Percentiles rank a stretch among this genome's conserved stretches.
These are phyloP conservation scores for Trigoniulus corallinus DNA, from an alignment of 1,140 invertebrate species.

Conservation along the genomic window DNA sequence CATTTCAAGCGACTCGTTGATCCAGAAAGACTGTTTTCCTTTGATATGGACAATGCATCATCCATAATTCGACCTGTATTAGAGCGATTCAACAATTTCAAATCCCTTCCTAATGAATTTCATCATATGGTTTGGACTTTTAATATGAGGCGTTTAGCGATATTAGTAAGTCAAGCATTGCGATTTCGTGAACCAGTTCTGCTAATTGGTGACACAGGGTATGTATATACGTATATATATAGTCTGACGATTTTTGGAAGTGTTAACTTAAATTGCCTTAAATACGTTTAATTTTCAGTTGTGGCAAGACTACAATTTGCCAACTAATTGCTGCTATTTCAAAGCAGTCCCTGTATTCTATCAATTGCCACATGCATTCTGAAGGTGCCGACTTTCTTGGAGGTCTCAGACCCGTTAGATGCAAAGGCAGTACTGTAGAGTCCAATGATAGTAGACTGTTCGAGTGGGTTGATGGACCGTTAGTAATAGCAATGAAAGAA, in stretches of 20 bases:
- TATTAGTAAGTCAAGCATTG: conserved; percentile 73
- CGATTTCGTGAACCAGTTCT: conserved; percentile 87
- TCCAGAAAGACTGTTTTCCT: conserved; percentile 55
- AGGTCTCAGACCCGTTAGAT: conserved; percentile 72
- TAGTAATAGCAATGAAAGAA: conserved; percentile 75
- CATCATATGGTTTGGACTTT: conserved; percentile 84
- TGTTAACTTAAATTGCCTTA: neutral
- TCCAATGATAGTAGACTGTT: conserved; percentile 45
- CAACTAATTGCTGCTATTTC: conserved; percentile 62
- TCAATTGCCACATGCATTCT: conserved; percentile 98
- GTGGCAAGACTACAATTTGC: conserved; percentile 95
- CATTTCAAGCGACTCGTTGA: conserved; percentile 63
- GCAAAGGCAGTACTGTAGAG: conserved; percentile 1
- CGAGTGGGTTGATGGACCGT: conserved; percentile 94
- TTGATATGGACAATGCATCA: conserved; percentile 48
- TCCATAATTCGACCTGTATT: conserved; percentile 54
- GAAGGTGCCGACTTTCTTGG: conserved; percentile 97
- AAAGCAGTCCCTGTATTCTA: conserved; percentile 45
- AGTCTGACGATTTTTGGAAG: neutral
- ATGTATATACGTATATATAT: conserved; percentile 11
- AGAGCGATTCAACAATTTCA: conserved; percentile 35
- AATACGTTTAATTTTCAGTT: no score
- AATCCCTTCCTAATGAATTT: conserved; percentile 36
- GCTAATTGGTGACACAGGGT: conserved; percentile 87
- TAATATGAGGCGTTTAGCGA: conserved; percentile 74